These are phyloP conservation scores for Trissoscelio sp. DNA, from an alignment of 2,888 invertebrate species.

Conservation along the genomic window DNA sequence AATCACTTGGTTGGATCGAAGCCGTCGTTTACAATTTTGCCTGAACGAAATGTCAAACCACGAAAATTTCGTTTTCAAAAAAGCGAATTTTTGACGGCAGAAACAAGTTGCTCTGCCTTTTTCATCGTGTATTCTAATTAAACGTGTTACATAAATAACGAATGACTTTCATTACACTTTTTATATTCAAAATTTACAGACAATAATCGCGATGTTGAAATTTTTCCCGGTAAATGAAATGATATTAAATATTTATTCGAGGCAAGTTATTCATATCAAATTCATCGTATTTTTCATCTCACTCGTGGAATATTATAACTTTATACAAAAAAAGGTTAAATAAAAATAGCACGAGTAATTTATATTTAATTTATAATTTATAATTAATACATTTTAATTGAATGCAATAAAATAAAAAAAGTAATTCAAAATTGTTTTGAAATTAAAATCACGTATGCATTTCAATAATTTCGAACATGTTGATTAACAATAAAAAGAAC, in stretches of 20 bases:
- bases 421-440: too few relatives aligned
- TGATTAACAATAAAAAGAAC: too few relatives aligned
- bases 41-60: not conserved
- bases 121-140: not conserved
- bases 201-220: not conserved
- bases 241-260: not conserved
- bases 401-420: too few relatives aligned
- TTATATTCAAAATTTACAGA: not conserved
- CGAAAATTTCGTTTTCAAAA: not conserved
- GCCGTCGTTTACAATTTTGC: slow-evolving; percentile 17
- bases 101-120: too few relatives aligned
- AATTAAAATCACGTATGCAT: too few relatives aligned
- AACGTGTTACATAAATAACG: not conserved
- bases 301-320: too few relatives aligned
- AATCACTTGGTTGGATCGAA: slow-evolving; percentile 8
- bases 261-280: slow-evolving; percentile 1
- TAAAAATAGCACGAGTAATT: too few relatives aligned
- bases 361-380: too few relatives aligned
- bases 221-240: not conserved
- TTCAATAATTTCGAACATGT: too few relatives aligned
- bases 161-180: not conserved
- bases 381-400: too few relatives aligned
- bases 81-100: too few relatives aligned
- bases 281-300: not conserved
- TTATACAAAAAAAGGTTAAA: too few relatives aligned